phyloP scores from a whole-genome alignment of 2,113 vertebrate genomes.

The Danionella cerebrum region DNA sequence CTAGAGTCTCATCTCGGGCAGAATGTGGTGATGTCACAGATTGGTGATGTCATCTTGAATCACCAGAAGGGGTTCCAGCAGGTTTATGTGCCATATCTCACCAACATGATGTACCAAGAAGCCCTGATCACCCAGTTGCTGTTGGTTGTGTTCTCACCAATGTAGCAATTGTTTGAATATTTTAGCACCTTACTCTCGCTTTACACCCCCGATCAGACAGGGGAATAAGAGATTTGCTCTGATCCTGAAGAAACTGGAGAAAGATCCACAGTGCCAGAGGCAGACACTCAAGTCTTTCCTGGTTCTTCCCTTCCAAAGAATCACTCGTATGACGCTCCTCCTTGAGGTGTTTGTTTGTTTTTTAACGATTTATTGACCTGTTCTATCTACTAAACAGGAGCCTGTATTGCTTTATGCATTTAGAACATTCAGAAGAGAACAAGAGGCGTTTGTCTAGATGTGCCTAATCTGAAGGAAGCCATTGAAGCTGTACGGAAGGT shows the following conservation, averaged over 20 bases:
- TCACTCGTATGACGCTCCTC: constrained; percentile 68
- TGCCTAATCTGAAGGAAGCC: constrained; percentile 46
- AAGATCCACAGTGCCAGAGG: constrained; percentile 62
- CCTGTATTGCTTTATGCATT: no score
- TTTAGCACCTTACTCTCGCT: neutral
- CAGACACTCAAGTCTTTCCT: constrained; percentile 71
- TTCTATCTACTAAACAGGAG: no score
- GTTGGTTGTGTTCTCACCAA: constrained; percentile 46
- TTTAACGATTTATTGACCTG: neutral
- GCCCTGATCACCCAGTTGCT: constrained; percentile 55
- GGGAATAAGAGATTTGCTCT: constrained; percentile 57
- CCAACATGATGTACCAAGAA: constrained; percentile 76
- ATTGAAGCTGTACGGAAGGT: constrained; percentile 60
- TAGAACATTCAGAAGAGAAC: constrained; percentile 64
- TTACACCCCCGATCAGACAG: constrained; percentile 37
- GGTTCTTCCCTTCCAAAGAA: constrained; percentile 72
- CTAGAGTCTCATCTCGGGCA: constrained; percentile 60
- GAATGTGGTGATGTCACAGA: constrained; percentile 50
- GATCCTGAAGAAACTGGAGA: constrained; percentile 60
- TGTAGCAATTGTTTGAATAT: neutral
- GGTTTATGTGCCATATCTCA: constrained; percentile 69
- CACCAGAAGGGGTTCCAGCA: constrained; percentile 52
- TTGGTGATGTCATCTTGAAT: constrained; percentile 60
- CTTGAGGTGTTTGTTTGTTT: constrained; percentile 55
- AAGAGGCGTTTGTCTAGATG: constrained; percentile 9